Conservation (phyloP, 2,888 invertebrate species). For the Blastobasis lacticolella region DNA sequence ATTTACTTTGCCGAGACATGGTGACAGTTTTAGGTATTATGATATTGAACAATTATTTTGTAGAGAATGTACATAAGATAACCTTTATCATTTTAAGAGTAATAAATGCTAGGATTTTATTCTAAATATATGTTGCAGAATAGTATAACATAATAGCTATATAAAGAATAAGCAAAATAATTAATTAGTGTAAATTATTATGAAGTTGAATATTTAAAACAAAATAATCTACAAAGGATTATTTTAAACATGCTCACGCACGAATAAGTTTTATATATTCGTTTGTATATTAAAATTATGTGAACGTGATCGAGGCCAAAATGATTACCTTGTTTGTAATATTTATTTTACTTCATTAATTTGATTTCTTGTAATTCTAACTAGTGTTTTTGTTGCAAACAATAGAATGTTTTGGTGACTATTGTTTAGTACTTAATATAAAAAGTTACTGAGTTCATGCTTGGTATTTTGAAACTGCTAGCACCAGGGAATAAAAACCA, state of each 20-base stretch:
- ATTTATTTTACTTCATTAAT: too few species aligned
- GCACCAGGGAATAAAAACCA: too few species aligned
- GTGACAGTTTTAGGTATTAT: slow-evolving; percentile 17
- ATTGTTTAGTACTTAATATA: too few species aligned
- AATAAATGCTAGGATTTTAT: slow-evolving; percentile 61
- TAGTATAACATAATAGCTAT: slow-evolving; percentile 43
- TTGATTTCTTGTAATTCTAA: too few species aligned
- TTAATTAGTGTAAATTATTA: slow-evolving; percentile 19
- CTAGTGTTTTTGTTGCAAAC: too few species aligned
- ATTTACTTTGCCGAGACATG: slow-evolving; percentile 13
- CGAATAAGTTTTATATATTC: too few species aligned
- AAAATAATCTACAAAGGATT: neutral
- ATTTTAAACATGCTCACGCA: neutral
- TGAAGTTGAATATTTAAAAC: slow-evolving; percentile 8
- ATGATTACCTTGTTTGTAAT: too few species aligned
- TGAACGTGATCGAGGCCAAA: too few species aligned
- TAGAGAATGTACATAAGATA: slow-evolving; percentile 64
- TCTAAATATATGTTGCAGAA: slow-evolving; percentile 61
- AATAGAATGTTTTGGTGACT: too few species aligned
- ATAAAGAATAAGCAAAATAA: slow-evolving; percentile 42
- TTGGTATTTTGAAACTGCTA: too few species aligned
- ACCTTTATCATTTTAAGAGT: slow-evolving; percentile 33
- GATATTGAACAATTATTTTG: slow-evolving; percentile 57
- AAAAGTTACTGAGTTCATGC: too few species aligned
- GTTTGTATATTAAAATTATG: too few species aligned